phyloP scores from a whole-genome alignment of 2,888 invertebrate species.

The Opisthograptis luteolata region DNA sequence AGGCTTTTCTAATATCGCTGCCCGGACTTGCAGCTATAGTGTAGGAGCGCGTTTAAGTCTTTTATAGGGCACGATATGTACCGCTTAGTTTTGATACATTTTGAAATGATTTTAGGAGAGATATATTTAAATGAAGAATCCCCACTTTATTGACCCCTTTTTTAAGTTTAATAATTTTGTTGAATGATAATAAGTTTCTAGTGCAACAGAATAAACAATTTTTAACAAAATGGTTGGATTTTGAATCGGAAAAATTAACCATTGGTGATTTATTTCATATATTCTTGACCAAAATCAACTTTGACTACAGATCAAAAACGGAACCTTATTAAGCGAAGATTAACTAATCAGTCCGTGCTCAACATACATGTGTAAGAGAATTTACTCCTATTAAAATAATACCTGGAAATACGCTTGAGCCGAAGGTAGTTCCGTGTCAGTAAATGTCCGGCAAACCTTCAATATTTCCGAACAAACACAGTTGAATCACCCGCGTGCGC shows the following conservation, averaged over 20 bases:
- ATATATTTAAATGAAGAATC: no score
- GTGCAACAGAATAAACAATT: neutral
- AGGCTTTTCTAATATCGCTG: neutral
- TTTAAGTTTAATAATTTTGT: no score
- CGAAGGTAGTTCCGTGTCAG: constrained; percentile 80
- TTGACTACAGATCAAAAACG: no score
- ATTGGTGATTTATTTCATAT: no score
- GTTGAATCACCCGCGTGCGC: constrained; percentile 63
- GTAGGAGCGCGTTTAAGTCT: constrained; percentile 57
- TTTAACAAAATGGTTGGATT: no score
- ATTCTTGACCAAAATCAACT: no score
- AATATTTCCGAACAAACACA: constrained; percentile 77
- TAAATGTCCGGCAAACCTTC: constrained; percentile 83
- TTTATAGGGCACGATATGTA: constrained; percentile 39
- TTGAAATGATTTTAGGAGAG: no score
- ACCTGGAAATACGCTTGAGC: constrained; percentile 75
- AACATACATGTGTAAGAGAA: constrained; percentile 48
- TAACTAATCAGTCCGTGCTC: constrained; percentile 37
- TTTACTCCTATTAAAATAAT: constrained; percentile 55
- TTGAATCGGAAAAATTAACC: no score
- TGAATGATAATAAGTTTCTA: neutral
- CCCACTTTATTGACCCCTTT: no score
- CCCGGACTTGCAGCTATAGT: neutral
- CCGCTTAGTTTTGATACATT: constrained; percentile 17
- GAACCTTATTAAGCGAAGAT: no score